Evolutionary conservation across 2,888 invertebrate genomes (phyloP).

Genomic region (Plagodis dolabraria): DNA sequence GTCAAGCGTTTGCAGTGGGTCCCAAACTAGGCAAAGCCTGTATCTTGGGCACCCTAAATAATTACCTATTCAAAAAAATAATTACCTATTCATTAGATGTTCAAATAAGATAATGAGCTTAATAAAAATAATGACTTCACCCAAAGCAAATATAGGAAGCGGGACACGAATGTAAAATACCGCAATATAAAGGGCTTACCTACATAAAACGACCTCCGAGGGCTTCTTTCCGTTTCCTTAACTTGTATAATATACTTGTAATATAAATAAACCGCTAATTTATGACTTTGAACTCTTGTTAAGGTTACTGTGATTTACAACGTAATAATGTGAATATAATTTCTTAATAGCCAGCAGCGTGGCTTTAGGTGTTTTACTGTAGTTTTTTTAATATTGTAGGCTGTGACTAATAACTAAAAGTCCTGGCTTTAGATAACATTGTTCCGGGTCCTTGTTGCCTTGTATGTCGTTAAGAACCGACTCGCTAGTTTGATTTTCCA

Average conservation of each 20-base stretch:
- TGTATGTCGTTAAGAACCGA: too few relatives aligned
- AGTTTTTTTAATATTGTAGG: too few relatives aligned
- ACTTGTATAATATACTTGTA: constrained; percentile 8
- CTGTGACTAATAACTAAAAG: too few relatives aligned
- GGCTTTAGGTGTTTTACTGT: too few relatives aligned
- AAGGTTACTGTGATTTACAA: constrained; percentile 18
- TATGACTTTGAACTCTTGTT: constrained; percentile 20
- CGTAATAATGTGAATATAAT: neutral
- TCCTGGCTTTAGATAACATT: too few relatives aligned
- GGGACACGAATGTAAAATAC: constrained; percentile 3
- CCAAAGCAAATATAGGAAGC: constrained; percentile 9
- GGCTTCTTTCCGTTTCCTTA: constrained; percentile 28
- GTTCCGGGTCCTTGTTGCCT: too few relatives aligned
- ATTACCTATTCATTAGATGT: constrained; percentile 5
- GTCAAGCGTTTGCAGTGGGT: too few relatives aligned
- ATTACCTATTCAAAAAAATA: too few relatives aligned
- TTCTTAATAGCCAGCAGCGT: too few relatives aligned
- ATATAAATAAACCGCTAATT: constrained; percentile 13
- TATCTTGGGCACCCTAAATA: too few relatives aligned
- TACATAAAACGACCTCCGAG: constrained; percentile 3
- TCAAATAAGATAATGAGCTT: constrained; percentile 3
- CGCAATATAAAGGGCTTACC: constrained; percentile 15
- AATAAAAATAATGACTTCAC: constrained; percentile 1
- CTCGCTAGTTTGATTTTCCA: too few relatives aligned
- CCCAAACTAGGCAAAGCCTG: too few relatives aligned